Evolutionary conservation across 2,113 vertebrate genomes (phyloP), one percentile per base, ranked within the genome.

Genomic region (Fregata magnificens): DNA sequence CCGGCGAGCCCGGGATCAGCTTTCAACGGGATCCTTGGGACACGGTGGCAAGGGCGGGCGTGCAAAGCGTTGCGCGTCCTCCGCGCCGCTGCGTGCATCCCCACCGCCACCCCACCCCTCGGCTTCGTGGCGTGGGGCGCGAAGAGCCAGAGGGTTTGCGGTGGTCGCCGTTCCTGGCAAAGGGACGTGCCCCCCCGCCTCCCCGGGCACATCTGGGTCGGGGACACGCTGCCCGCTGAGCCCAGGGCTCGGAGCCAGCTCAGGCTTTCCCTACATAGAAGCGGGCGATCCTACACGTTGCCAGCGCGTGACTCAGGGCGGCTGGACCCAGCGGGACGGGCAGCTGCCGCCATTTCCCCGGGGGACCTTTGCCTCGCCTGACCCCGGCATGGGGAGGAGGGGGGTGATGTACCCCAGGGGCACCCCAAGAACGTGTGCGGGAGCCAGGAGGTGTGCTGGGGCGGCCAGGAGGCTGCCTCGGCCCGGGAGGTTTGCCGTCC

Each of bases 351-450:
- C 65, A 62, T 72, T 50, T 61, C 16, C 58, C 22, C 3, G 0
- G 49, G 65, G 47, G 24, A 58, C 76, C 72, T 62, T 86, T 10
- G 15, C 65, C 82, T 61, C 9, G 5, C 47, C 71, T 44, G 88
- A 69, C 69, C 78, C 42, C 24, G 0, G 42, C 42, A 1, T 2
- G 8, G 62, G 55, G 2, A 4, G 5, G 1, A 26, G 7, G 11
- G 81, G 29, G 34, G 29, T 15, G 49, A 50, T 19, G 55, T 50
- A 28, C 44, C 25, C 49, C 63, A 20, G 25, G 32, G 36, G 29
- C 70, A 38, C 78, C 73, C 82, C 6, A 0, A 73, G 40, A 85
- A 47, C 12, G 1, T 3, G 16, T 7, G 3, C 8, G 0, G 36
- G 18, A 11, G 22, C 32, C 24, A 1, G 50, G 66, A 44, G 31